These are phyloP conservation scores for Drosophila ezoana DNA, from an alignment of 2,888 invertebrate genomes.

Conservation along the genomic window DNA sequence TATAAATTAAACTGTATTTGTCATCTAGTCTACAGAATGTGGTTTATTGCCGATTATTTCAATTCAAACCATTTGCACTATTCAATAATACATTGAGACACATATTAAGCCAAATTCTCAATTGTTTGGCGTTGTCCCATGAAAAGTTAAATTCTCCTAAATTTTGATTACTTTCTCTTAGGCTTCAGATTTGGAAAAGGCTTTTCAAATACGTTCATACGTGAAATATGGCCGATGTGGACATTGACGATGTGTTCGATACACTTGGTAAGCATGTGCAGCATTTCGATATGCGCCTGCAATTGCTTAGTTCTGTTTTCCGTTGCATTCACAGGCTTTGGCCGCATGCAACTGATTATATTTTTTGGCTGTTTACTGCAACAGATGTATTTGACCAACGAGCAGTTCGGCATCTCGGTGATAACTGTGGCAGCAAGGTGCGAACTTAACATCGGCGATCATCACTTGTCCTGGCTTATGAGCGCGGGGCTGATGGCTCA, in stretches of 20 bases:
- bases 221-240: slow-evolving; percentile 11
- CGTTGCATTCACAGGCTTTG: slow-evolving; percentile 36
- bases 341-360: slow-evolving; percentile 35
- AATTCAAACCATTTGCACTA: too few species aligned
- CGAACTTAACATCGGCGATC: slow-evolving; percentile 29
- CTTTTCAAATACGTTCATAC: neutral
- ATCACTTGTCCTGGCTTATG: slow-evolving; percentile 40
- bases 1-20: too few species aligned
- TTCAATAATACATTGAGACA: too few species aligned
- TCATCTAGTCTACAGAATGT: too few species aligned
- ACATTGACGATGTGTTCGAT: slow-evolving; percentile 45
- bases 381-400: slow-evolving; percentile 41
- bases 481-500: slow-evolving; percentile 21
- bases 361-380: slow-evolving; percentile 15
- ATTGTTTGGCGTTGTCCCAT: too few species aligned
- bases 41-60: too few species aligned
- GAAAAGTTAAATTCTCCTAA: neutral
- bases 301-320: neutral
- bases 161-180: neutral
- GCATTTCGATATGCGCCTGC: too few species aligned
- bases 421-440: slow-evolving; percentile 30
- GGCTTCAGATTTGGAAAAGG: neutral
- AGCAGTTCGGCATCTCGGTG: slow-evolving; percentile 35
- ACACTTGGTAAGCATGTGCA: slow-evolving; percentile 42
- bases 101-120: too few species aligned